phyloP scores from a whole-genome alignment of 2,797 vertebrate genomes.

The Allochrocebus solatus region DNA sequence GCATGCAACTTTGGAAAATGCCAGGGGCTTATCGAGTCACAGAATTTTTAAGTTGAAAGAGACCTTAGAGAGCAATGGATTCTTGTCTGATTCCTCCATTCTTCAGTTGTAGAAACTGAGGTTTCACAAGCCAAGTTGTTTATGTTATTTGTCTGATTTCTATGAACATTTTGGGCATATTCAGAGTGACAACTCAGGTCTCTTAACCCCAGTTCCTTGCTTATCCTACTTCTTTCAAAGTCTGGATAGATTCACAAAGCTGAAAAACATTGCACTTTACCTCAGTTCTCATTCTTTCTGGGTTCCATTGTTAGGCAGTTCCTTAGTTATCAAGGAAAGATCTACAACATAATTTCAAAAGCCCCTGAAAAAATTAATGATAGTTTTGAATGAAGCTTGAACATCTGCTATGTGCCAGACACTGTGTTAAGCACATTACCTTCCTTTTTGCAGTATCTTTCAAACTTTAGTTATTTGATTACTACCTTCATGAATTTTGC shows the following conservation, averaged over 20 bases:
- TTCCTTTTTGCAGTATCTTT: not conserved
- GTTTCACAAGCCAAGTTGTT: not conserved
- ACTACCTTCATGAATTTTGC: not conserved
- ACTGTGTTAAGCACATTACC: not conserved
- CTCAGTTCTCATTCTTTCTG: not conserved
- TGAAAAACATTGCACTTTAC: not conserved
- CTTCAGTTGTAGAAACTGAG: not conserved
- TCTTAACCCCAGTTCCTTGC: not conserved
- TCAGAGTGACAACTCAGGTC: not conserved
- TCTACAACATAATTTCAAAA: not conserved
- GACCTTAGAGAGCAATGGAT: not conserved
- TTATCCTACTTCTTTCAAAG: not conserved
- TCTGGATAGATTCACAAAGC: not conserved
- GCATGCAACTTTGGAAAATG: not conserved
- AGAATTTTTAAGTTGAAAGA: constrained; percentile 13
- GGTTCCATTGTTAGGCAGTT: not conserved
- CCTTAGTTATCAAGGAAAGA: constrained; percentile 5
- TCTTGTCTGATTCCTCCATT: not conserved
- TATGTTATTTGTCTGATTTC: not conserved
- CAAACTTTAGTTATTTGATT: not conserved
- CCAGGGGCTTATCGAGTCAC: not conserved
- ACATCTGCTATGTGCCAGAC: not conserved
- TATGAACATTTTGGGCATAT: not conserved
- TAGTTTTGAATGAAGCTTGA: not conserved
- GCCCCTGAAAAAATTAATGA: not conserved